Conservation (phyloP, 2,113 vertebrate genomes). For the Petrocephalus microphthalmus region DNA sequence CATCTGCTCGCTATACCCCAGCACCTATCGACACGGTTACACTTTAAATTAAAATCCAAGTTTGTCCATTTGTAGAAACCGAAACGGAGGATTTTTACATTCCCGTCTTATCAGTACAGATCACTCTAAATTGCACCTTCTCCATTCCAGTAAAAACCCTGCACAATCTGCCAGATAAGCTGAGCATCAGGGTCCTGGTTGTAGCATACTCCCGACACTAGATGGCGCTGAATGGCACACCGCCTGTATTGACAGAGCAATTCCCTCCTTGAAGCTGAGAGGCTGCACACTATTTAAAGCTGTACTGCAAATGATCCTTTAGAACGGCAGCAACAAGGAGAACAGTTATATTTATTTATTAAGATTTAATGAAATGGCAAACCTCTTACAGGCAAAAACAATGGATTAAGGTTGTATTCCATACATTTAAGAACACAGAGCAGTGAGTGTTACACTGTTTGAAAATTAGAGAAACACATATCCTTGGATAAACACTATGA, state of each 20-base stretch:
- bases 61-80: not conserved
- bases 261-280: not conserved
- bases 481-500: not conserved
- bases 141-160: not conserved
- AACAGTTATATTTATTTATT: not conserved
- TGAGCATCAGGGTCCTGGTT: not conserved
- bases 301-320: not conserved
- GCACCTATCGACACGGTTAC: not conserved
- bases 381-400: not conserved
- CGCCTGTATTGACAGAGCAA: not conserved
- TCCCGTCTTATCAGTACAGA: not conserved
- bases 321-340: not conserved
- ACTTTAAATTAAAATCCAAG: constrained; percentile 2
- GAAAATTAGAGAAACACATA: not conserved
- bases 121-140: not conserved
- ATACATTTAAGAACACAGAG: not conserved
- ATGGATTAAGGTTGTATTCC: not conserved
- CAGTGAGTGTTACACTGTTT: not conserved
- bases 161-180: not conserved
- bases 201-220: constrained; percentile 6
- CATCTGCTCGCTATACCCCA: not conserved
- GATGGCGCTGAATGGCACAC: constrained; percentile 2
- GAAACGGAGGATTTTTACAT: not conserved
- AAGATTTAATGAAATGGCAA: not conserved
- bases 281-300: not conserved